phyloP scores from a whole-genome alignment of 1,140 invertebrate species.

The Drosophila eugracilis region DNA sequence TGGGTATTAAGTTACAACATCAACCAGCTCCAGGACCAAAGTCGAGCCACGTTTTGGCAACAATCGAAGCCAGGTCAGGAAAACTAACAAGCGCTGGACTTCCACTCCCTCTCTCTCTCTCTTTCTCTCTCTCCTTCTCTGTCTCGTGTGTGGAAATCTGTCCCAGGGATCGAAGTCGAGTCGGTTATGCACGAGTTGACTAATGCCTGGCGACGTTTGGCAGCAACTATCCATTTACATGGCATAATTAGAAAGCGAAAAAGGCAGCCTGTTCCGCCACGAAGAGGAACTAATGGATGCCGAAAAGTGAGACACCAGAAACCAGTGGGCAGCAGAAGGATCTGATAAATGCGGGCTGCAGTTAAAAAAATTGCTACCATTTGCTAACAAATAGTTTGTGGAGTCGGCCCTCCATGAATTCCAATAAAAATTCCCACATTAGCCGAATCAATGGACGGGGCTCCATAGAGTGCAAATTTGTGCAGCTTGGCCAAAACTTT shows the following conservation, averaged over 20 bases:
- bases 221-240: slow-evolving; percentile 54
- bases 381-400: slow-evolving; percentile 33
- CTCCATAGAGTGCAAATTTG: slow-evolving; percentile 68
- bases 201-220: slow-evolving; percentile 55
- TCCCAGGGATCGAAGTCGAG: slow-evolving; percentile 28
- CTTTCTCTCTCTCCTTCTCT: no score
- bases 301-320: slow-evolving; percentile 55
- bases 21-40: slow-evolving; percentile 9
- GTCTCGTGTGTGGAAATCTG: slow-evolving; percentile 12
- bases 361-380: slow-evolving; percentile 26
- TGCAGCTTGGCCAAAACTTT: slow-evolving; percentile 66
- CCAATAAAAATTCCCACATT: slow-evolving; percentile 80
- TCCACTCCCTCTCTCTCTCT: no score
- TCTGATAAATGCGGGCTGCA: slow-evolving; percentile 51
- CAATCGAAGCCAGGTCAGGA: slow-evolving; percentile 15
- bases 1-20: slow-evolving; percentile 49
- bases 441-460: slow-evolving; percentile 28
- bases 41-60: slow-evolving; percentile 34
- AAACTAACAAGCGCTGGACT: slow-evolving; percentile 18
- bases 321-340: neutral
- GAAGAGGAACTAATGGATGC: slow-evolving; percentile 58
- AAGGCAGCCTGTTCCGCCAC: slow-evolving; percentile 23
- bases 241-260: slow-evolving; percentile 75
- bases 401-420: slow-evolving; percentile 56
- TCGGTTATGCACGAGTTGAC: slow-evolving; percentile 74